A percentile compares a stretch with the other conserved stretches of the same genome.
phyloP scores from a whole-genome alignment of 2,113 vertebrate genomes.

The Platichthys stellatus region DNA sequence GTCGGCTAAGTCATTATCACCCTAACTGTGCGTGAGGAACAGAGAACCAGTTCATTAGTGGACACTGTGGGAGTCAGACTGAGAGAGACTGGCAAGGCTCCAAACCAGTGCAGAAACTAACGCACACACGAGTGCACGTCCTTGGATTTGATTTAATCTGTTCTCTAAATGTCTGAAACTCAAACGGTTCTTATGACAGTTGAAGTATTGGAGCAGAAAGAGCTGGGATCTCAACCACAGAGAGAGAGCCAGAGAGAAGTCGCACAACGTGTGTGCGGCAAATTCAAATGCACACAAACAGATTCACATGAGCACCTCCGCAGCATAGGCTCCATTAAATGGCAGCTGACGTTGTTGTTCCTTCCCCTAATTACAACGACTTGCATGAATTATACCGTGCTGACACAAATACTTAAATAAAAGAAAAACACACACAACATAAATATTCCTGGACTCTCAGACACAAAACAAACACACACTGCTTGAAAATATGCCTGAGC shows the following conservation, averaged over 20 bases:
- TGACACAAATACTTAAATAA: conserved; percentile 14
- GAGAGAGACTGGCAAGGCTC: neutral
- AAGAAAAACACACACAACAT: conserved; percentile 31
- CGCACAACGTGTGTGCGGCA: neutral
- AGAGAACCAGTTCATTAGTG: conserved; percentile 36
- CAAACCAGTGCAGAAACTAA: neutral
- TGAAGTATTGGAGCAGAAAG: too few relatives aligned
- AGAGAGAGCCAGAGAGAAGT: too few relatives aligned
- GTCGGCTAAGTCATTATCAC: conserved; percentile 37
- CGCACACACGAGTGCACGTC: too few relatives aligned
- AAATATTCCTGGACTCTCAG: conserved; percentile 22
- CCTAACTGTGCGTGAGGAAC: neutral
- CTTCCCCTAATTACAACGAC: conserved; percentile 32
- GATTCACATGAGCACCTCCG: neutral
- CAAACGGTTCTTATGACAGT: too few relatives aligned
- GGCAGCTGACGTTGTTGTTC: conserved; percentile 15
- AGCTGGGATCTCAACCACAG: too few relatives aligned
- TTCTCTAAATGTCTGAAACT: too few relatives aligned
- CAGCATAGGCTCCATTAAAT: conserved; percentile 36
- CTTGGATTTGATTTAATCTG: too few relatives aligned
- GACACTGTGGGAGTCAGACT: conserved; percentile 23
- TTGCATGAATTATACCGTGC: conserved; percentile 38
- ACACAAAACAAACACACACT: conserved; percentile 2
- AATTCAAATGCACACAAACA: conserved; percentile 25
- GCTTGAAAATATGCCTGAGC: neutral